A percentile compares a stretch with the other conserved stretches of the same genome.
Conservation (phyloP, 2,888 invertebrate species). For the Phorcus lineatus region DNA sequence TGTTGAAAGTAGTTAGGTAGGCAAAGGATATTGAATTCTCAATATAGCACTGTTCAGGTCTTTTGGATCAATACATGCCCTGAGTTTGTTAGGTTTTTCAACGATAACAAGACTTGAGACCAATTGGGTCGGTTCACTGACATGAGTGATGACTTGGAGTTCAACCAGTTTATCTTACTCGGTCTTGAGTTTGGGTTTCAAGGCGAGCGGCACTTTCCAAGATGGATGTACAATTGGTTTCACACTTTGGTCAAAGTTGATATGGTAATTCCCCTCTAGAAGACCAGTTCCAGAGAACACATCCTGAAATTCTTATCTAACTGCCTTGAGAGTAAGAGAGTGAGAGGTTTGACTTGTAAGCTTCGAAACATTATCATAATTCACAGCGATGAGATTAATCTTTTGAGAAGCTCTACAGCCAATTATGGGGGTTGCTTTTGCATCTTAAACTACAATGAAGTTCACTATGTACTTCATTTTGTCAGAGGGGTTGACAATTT, state of each 20-base stretch:
- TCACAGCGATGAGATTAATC: too few relatives aligned
- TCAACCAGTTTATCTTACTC: constrained; percentile 36
- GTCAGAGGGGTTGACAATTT: not conserved
- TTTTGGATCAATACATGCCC: too few relatives aligned
- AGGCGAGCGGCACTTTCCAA: constrained; percentile 33
- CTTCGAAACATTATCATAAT: too few relatives aligned
- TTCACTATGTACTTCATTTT: not conserved
- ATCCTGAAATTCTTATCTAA: too few relatives aligned
- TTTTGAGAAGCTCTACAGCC: too few relatives aligned
- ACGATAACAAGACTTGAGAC: constrained; percentile 42
- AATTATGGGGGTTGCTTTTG: not conserved
- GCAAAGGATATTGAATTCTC: constrained; percentile 40
- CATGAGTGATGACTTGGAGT: constrained; percentile 33
- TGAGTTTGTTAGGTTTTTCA: constrained; percentile 37
- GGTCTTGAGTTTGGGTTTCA: constrained; percentile 30
- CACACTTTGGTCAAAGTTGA: constrained; percentile 28
- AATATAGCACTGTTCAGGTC: constrained; percentile 43
- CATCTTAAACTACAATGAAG: not conserved
- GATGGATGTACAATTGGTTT: constrained; percentile 32
- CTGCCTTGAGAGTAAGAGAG: too few relatives aligned
- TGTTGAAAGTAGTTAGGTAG: constrained; percentile 41
- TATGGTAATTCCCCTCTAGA: too few relatives aligned
- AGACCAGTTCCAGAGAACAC: too few relatives aligned
- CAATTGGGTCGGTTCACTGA: constrained; percentile 45
- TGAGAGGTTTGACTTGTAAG: too few relatives aligned